A percentile compares a stretch with the other conserved stretches of the same genome.
These are phyloP conservation scores for Nasonia oneida DNA, from an alignment of 2,888 invertebrate species.

Conservation along the genomic window DNA sequence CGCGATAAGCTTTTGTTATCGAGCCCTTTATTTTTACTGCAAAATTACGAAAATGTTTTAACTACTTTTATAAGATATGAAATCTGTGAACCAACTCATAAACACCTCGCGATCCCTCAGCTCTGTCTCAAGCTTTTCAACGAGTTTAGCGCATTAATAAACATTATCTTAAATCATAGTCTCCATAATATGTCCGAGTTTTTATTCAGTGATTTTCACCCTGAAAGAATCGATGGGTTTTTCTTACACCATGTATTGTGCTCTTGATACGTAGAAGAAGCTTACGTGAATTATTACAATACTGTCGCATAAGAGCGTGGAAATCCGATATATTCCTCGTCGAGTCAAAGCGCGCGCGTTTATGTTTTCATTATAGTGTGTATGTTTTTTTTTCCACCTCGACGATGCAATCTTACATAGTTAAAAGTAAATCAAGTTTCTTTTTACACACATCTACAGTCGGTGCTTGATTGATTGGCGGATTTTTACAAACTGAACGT, in stretches of 20 bases:
- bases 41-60: background rate
- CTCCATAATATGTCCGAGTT: background rate
- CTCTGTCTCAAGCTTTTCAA: background rate
- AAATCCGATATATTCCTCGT: background rate
- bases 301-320: background rate
- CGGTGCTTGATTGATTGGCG: constrained; percentile 42
- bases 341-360: background rate
- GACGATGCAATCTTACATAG: background rate
- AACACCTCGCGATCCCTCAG: background rate
- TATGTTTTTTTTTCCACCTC: background rate
- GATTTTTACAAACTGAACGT: constrained; percentile 21
- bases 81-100: background rate
- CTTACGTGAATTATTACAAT: background rate
- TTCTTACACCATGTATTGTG: background rate
- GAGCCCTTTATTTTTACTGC: too few relatives aligned
- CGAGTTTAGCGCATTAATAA: background rate
- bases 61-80: constrained; percentile 5
- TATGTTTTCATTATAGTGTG: background rate
- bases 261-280: background rate
- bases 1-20: too few relatives aligned
- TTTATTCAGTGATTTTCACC: background rate
- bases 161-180: background rate
- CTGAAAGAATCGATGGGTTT: background rate
- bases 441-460: background rate
- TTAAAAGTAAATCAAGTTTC: background rate